Evolutionary conservation across 2,888 invertebrate species (phyloP).

Genomic region (Spodoptera picta): DNA sequence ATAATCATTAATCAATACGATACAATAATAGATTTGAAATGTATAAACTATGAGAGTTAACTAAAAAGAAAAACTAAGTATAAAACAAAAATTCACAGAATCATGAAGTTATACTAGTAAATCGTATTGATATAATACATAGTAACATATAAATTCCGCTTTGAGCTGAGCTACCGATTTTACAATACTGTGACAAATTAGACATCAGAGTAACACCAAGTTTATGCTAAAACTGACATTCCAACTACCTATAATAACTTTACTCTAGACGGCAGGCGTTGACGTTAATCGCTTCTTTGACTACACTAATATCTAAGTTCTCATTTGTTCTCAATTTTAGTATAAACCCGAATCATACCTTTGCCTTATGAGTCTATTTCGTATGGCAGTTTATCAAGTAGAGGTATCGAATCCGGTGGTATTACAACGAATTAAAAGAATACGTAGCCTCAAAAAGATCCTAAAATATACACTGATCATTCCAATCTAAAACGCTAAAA

Average conservation of each 20-base stretch:
- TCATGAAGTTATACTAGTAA: slow-evolving; percentile 45
- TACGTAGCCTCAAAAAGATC: slow-evolving; percentile 67
- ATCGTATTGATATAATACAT: slow-evolving; percentile 38
- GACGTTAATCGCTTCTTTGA: slow-evolving; percentile 9
- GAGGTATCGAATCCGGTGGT: slow-evolving; percentile 58
- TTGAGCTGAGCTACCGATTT: slow-evolving; percentile 49
- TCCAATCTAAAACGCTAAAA: slow-evolving; percentile 59
- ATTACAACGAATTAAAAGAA: slow-evolving; percentile 50
- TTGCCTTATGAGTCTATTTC: slow-evolving; percentile 50
- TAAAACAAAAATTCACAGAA: slow-evolving; percentile 55
- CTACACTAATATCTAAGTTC: slow-evolving; percentile 9
- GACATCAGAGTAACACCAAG: slow-evolving; percentile 36
- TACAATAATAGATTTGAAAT: slow-evolving; percentile 46
- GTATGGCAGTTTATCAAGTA: slow-evolving; percentile 58
- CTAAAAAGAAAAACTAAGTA: slow-evolving; percentile 52
- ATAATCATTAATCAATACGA: slow-evolving; percentile 47
- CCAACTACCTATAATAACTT: slow-evolving; percentile 21
- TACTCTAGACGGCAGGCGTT: slow-evolving; percentile 17
- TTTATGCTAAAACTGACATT: slow-evolving; percentile 43
- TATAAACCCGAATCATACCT: slow-evolving; percentile 47
- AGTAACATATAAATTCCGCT: slow-evolving; percentile 47
- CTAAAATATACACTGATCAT: slow-evolving; percentile 61
- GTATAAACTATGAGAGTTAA: slow-evolving; percentile 46
- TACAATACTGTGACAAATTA: slow-evolving; percentile 45
- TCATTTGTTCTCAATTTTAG: slow-evolving; percentile 38